Evolutionary conservation across 2,797 vertebrate genomes (phyloP), one percentile per base, ranked within the genome.

Genomic region (Oreochromis mossambicus): DNA sequence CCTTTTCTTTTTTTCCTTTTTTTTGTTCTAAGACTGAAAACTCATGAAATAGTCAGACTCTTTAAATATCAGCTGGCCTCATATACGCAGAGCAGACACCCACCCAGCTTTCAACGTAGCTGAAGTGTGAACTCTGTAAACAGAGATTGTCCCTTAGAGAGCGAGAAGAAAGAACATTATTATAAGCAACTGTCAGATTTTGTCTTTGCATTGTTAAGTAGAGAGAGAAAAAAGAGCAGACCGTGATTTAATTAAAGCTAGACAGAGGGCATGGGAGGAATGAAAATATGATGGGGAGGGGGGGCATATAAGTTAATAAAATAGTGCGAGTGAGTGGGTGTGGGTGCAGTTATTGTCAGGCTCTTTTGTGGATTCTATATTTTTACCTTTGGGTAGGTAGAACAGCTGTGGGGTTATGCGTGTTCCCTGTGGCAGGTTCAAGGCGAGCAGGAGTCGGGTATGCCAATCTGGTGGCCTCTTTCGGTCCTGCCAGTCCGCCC

Each of bases 401-500:
- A 87, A 61, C 87, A 89, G 89, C 51, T 77, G 86, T 79, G 85
- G 78, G 79, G 78, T 19, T 24, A 12, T 81, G 87, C 36, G 88
- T 88, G 83, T 88, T 87, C 79, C 89, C 93, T 90, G 93, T 90
- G 89, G 91, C 89, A 89, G 89, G 90, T 94, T 87, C 36, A 80
- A 92, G 81, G 88, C 84, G 68, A 87, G 85, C 91, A 83, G 84
- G 81, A 78, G 89, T 92, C 86, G 87, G 82, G 83, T 91, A 86
- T 80, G 93, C 91, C 93, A 91, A 87, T 94, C 92, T 92, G 93
- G 90, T 92, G 87, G 87, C 91, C 89, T 90, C 92, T 90, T 89
- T 89, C 87, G 88, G 86, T 46, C 55, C 86, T 92, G 85, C 84
- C 92, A 88, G 84, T 86, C 86, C 86, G 83, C 77, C 85, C 82